A percentile compares a stretch with the other conserved stretches of the same genome.
These are phyloP conservation scores for Zygothrica quintamaculata DNA, from an alignment of 2,888 invertebrate genomes.

Conservation along the genomic window DNA sequence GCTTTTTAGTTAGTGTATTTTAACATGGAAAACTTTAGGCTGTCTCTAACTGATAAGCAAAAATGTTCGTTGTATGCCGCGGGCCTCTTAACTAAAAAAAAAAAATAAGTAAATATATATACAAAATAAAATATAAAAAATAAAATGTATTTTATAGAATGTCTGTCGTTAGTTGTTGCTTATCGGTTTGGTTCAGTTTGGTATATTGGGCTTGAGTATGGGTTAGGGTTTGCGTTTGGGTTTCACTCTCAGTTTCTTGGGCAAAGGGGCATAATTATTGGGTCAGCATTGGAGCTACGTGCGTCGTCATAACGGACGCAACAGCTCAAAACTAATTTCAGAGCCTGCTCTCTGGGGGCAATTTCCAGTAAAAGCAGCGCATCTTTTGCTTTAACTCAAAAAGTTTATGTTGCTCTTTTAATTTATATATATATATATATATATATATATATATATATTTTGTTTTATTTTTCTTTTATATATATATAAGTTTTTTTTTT, in stretches of 20 bases:
- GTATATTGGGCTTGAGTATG: background rate
- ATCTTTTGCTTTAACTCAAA: constrained; percentile 37
- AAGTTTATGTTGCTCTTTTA: constrained; percentile 18
- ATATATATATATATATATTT: constrained; percentile 5
- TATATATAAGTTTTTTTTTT: no score
- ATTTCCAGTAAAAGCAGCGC: constrained; percentile 69
- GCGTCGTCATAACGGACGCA: constrained; percentile 65
- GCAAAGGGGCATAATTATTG: constrained; percentile 77
- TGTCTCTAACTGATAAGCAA: constrained; percentile 58
- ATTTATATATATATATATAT: constrained; percentile 8
- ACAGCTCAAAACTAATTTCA: constrained; percentile 73
- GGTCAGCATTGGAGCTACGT: constrained; percentile 73
- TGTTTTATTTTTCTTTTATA: constrained; percentile 2
- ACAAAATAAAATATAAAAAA: no score
- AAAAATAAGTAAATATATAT: background rate
- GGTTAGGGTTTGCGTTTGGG: constrained; percentile 32
- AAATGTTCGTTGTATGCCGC: constrained; percentile 50
- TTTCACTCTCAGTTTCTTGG: constrained; percentile 82
- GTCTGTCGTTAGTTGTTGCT: constrained; percentile 26
- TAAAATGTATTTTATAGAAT: constrained; percentile 42
- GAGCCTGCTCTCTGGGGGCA: constrained; percentile 68
- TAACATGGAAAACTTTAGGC: constrained; percentile 29
- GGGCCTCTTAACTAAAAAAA: constrained; percentile 17
- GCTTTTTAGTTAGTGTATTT: constrained; percentile 27
- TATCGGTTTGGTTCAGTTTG: background rate